Conservation (phyloP, 2,113 vertebrate genomes). For the Grallaria varia region DNA sequence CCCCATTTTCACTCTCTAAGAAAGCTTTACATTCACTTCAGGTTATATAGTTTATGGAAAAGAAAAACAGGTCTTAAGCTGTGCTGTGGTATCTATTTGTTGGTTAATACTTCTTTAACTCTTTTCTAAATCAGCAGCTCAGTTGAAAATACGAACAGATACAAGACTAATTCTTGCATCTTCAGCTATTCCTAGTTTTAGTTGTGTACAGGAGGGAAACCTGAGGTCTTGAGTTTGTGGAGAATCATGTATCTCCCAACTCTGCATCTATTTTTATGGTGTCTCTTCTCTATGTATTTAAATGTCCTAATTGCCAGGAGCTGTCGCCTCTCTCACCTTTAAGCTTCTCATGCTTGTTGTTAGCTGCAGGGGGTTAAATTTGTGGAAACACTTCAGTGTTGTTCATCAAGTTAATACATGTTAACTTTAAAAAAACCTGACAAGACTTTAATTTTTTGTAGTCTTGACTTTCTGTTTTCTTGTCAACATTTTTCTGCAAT, state of each 20-base stretch:
- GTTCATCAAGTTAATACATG: neutral
- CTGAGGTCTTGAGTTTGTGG: neutral
- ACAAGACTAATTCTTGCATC: neutral
- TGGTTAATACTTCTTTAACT: neutral
- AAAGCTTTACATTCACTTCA: neutral
- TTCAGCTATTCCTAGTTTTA: neutral
- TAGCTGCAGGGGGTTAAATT: neutral
- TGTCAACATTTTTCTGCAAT: neutral
- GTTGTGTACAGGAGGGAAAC: neutral
- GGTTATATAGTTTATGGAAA: neutral
- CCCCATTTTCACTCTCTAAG: neutral
- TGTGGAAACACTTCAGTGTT: neutral
- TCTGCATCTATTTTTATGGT: neutral
- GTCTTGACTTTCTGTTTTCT: neutral
- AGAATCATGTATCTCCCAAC: neutral
- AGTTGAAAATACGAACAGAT: neutral
- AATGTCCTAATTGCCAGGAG: neutral
- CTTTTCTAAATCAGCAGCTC: neutral
- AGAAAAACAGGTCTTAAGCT: neutral
- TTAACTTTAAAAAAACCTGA: neutral
- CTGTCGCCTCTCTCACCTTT: neutral
- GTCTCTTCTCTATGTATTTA: neutral
- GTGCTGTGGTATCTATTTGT: neutral
- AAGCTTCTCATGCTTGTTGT: neutral
- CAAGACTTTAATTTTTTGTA: neutral